Conservation (phyloP, 2,888 invertebrate genomes). For the Gryllus longicercus region DNA sequence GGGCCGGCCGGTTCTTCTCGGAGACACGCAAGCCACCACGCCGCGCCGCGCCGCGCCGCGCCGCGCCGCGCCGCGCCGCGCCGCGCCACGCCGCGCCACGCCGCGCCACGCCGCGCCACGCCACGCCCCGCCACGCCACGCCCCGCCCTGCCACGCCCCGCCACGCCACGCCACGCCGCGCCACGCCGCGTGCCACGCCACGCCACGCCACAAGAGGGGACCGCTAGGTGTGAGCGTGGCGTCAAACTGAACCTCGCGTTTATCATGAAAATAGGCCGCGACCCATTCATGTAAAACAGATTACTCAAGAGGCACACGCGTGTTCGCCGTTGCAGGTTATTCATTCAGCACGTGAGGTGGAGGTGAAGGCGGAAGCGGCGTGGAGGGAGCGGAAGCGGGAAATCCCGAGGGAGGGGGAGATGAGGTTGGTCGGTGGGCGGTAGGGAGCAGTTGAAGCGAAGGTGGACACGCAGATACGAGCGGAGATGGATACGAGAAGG, state of each 20-base stretch:
- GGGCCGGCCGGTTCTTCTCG: no score
- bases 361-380: not conserved
- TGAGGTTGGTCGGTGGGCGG: not conserved
- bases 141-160: no score
- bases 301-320: not conserved
- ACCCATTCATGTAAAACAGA: conserved; percentile 11
- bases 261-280: conserved; percentile 17
- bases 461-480: not conserved
- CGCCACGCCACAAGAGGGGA: not conserved
- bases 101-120: no score
- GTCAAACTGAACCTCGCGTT: not conserved
- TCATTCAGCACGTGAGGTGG: not conserved
- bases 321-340: not conserved
- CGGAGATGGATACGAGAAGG: not conserved
- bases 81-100: not conserved
- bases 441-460: not conserved
- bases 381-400: not conserved
- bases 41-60: no score
- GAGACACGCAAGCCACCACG: no score
- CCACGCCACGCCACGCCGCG: no score
- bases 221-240: not conserved
- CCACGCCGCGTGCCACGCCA: no score
- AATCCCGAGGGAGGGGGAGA: not conserved
- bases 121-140: no score
- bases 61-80: not conserved